These are phyloP conservation scores for Melanerpes aurifrons DNA, from an alignment of 2,113 vertebrate species.

Conservation along the genomic window DNA sequence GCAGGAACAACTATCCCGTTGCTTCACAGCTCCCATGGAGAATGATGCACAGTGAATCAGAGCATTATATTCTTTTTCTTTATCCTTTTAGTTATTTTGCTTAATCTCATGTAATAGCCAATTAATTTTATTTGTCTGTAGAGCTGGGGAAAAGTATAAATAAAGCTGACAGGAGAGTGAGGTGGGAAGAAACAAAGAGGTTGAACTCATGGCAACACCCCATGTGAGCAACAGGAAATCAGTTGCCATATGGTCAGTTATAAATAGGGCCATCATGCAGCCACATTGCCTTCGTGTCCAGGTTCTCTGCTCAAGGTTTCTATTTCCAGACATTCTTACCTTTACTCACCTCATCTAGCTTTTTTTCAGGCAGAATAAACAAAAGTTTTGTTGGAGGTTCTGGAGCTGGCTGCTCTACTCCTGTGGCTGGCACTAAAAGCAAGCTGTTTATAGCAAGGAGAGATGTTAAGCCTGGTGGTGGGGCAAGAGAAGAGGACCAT, in stretches of 20 bases:
- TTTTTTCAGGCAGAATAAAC: background rate
- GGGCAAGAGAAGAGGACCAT: background rate
- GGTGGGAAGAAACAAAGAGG: background rate
- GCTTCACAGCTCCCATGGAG: background rate
- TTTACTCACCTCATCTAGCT: background rate
- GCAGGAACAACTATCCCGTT: background rate
- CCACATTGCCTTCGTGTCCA: background rate
- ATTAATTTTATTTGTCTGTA: slow-evolving; percentile 52
- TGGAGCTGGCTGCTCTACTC: rapidly evolving
- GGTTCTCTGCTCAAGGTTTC: slow-evolving; percentile 1
- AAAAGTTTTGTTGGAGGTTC: background rate
- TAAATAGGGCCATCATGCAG: slow-evolving; percentile 39
- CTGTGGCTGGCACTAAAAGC: background rate
- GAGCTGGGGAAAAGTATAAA: slow-evolving; percentile 50
- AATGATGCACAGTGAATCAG: background rate
- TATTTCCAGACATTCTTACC: background rate
- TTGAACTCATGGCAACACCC: background rate
- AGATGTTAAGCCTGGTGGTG: rapidly evolving
- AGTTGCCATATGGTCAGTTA: slow-evolving; percentile 62
- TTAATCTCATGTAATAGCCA: slow-evolving; percentile 47
- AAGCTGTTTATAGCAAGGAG: background rate
- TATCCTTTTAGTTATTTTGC: slow-evolving; percentile 44
- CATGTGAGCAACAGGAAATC: slow-evolving; percentile 58
- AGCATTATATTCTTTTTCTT: background rate
- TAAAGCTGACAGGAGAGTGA: slow-evolving; percentile 46